These are phyloP conservation scores for Drosophila demipolita DNA, from an alignment of 2,888 invertebrate genomes.

Conservation along the genomic window DNA sequence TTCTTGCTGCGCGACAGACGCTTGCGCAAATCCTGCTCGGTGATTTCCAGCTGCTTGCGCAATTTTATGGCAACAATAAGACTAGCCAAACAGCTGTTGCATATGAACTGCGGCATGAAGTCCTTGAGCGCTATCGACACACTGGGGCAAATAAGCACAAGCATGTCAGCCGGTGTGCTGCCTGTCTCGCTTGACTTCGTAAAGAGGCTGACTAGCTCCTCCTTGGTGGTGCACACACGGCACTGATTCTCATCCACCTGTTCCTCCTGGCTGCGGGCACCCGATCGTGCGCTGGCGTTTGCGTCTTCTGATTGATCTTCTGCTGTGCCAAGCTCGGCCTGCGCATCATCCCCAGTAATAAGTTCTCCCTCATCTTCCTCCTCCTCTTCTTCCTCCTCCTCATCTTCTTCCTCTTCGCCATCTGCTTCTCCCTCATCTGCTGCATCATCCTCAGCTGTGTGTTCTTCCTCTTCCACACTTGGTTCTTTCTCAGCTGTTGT, in stretches of 20 bases:
- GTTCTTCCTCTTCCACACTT: conserved; percentile 12
- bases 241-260: conserved; percentile 83
- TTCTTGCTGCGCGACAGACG: conserved; percentile 84
- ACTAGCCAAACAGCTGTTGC: conserved; percentile 82
- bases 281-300: conserved; percentile 40
- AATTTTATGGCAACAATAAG: conserved; percentile 84
- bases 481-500: conserved; percentile 9
- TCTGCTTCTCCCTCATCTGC: conserved; percentile 28
- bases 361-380: conserved; percentile 61
- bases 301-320: conserved; percentile 33
- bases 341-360: conserved; percentile 66
- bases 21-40: conserved; percentile 84
- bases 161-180: conserved; percentile 83
- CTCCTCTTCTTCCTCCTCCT: conserved; percentile 34
- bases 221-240: conserved; percentile 82
- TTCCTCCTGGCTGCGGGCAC: conserved; percentile 57
- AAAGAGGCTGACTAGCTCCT: conserved; percentile 82
- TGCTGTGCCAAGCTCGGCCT: conserved; percentile 6
- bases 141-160: conserved; percentile 84
- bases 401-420: conserved; percentile 10
- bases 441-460: conserved; percentile 3
- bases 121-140: conserved; percentile 84
- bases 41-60: conserved; percentile 83
- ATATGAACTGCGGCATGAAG: conserved; percentile 85
- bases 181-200: conserved; percentile 68